Evolutionary conservation across 2,797 vertebrate genomes (phyloP), one percentile per base, ranked within the genome.

Genomic region (Botia almorhae): DNA sequence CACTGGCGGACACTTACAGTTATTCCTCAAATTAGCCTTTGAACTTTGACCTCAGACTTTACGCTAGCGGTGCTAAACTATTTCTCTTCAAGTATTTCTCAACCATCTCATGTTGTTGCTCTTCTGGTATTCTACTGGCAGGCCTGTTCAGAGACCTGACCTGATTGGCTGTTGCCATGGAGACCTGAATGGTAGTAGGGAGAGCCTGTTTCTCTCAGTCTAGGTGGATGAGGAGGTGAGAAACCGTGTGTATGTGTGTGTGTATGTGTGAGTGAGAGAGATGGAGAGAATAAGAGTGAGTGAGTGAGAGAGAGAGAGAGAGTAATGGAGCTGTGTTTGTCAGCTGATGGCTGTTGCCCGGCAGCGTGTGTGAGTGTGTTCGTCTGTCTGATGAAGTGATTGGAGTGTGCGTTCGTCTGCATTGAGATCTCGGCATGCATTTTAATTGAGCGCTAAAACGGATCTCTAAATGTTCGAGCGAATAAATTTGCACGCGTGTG

Each of bases 111-210:
- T 48, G 19, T 73, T 50, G 70, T 64, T 48, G 36, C 21, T 78
- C 65, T 71, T 36, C 65, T 82, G 60, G 67, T 80, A 78, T 84
- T 82, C 68, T 74, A 81, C 80, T 80, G 76, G 82, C 76, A 64
- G 75, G 76, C 82, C 82, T 55, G 55, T 83, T 83, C 78, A 74
- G 68, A 80, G 72, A 83, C 80, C 80, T 71, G 19, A 72, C 68
- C 74, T 79, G 76, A 82, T 84, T 82, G 84, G 86, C 21, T 85
- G 86, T 87, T 87, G 84, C 84, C 78, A 87, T 82, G 84, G 86
- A 82, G 72, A 87, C 84, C 71, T 65, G 86, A 76, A 65, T 80
- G 81, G 82, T 75, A 87, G 74, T 73, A 82, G 82, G 79, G 78
- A 81, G 82, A 81, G 85, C 78, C 78, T 84, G 77, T 81, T 85